Conservation (phyloP, 2,888 invertebrate genomes). For the Drosophila picticornis region DNA sequence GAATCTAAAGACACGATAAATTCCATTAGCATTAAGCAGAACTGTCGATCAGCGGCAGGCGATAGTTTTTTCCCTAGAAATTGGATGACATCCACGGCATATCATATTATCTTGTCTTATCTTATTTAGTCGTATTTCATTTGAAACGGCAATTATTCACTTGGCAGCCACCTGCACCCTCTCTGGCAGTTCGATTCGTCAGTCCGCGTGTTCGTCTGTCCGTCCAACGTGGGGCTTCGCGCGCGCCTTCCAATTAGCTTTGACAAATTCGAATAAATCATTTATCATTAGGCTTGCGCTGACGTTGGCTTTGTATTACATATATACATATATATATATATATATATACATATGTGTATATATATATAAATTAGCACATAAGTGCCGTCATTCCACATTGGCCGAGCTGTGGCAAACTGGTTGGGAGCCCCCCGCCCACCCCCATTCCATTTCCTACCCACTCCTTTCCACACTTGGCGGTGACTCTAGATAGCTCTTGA, state of each 20-base stretch:
- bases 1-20: slow-evolving; percentile 28
- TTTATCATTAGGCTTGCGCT: slow-evolving; percentile 61
- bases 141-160: slow-evolving; percentile 36
- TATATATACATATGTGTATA: not conserved
- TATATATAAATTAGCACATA: slow-evolving; percentile 60
- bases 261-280: slow-evolving; percentile 72
- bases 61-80: slow-evolving; percentile 30
- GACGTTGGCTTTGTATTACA: slow-evolving; percentile 29
- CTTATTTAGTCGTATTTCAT: slow-evolving; percentile 9
- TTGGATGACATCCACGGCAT: slow-evolving; percentile 3
- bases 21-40: slow-evolving; percentile 40
- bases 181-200: not conserved
- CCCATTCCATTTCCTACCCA: not conserved
- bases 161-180: slow-evolving; percentile 2
- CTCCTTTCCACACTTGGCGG: not conserved
- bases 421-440: slow-evolving; percentile 21
- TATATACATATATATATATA: not conserved
- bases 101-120: not conserved
- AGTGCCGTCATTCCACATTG: slow-evolving; percentile 48
- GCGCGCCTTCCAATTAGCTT: slow-evolving; percentile 63
- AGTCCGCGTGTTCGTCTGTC: not conserved
- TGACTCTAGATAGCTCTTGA: slow-evolving; percentile 7
- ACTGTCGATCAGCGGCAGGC: slow-evolving; percentile 7
- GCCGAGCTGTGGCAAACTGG: slow-evolving; percentile 53
- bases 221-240: slow-evolving; percentile 29